Conservation (phyloP, 2,797 vertebrate species). For the Hybognathus amarus region DNA sequence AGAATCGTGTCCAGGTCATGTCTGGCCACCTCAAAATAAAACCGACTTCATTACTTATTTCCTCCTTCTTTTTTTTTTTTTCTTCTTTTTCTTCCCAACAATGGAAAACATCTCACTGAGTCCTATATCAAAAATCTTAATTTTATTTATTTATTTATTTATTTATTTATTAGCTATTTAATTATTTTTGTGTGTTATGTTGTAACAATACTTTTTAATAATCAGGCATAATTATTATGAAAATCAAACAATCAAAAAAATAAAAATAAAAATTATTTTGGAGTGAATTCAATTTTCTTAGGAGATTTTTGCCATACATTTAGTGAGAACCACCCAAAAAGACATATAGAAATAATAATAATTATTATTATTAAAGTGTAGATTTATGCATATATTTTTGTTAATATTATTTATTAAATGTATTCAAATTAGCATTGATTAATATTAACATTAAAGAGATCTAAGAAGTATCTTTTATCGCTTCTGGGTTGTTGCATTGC, state of each 20-base stretch:
- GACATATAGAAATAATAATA: background rate
- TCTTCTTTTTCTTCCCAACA: too few relatives aligned
- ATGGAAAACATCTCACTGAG: too few relatives aligned
- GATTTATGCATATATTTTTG: background rate
- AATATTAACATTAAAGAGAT: background rate
- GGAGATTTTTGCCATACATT: background rate
- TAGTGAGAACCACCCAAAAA: background rate
- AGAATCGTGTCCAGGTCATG: background rate
- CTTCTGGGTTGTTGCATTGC: background rate
- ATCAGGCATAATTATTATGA: background rate
- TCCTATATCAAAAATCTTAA: too few relatives aligned
- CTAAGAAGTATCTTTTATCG: background rate
- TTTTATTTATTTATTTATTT: too few relatives aligned
- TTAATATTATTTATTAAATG: background rate
- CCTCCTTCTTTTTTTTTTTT: too few relatives aligned
- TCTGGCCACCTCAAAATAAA: background rate
- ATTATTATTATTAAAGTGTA: background rate
- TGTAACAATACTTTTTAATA: background rate
- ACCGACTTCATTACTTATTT: background rate
- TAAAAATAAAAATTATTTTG: background rate
- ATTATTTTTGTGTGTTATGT: background rate
- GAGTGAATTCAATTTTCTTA: background rate
- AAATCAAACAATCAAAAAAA: background rate
- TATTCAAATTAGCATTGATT: background rate
- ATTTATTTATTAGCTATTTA: background rate